A percentile compares a stretch with the other conserved stretches of the same genome.
phyloP scores from a whole-genome alignment of 1,140 invertebrate genomes.

The Ephestia elutella region DNA sequence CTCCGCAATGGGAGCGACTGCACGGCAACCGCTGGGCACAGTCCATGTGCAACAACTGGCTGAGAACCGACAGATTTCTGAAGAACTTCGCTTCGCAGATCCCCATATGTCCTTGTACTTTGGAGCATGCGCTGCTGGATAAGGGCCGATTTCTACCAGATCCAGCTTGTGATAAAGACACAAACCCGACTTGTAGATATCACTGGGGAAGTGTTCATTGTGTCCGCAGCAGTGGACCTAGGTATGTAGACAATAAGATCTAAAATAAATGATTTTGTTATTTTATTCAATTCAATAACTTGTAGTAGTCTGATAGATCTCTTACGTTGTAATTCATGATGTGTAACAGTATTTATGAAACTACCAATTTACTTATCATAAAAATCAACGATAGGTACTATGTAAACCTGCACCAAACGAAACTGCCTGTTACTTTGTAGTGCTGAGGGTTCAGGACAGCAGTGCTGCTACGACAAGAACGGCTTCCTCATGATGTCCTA shows the following conservation, averaged over 20 bases:
- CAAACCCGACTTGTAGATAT: constrained; percentile 91
- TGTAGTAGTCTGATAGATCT: not conserved
- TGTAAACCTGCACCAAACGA: not conserved
- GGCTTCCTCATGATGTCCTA: constrained; percentile 93
- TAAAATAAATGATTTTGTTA: not conserved
- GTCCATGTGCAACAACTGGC: constrained; percentile 90
- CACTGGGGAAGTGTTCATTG: constrained; percentile 93
- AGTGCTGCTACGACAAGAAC: constrained; percentile 96
- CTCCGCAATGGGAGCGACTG: constrained; percentile 86
- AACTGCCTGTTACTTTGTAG: constrained; percentile 60
- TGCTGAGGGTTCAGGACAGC: constrained; percentile 92
- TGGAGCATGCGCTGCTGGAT: constrained; percentile 92
- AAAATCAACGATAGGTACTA: too few relatives aligned
- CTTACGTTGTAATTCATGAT: too few relatives aligned
- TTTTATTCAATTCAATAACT: not conserved
- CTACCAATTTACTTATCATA: too few relatives aligned
- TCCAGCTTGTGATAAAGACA: constrained; percentile 91
- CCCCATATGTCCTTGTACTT: constrained; percentile 91
- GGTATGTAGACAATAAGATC: constrained; percentile 73
- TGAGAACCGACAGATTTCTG: constrained; percentile 87
- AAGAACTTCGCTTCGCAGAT: constrained; percentile 93
- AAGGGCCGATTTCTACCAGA: constrained; percentile 95
- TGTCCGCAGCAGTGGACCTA: constrained; percentile 91
- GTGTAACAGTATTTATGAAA: too few relatives aligned
- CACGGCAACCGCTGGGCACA: constrained; percentile 87